phyloP scores from a whole-genome alignment of 2,797 vertebrate species.

The Graptemys geographica region DNA sequence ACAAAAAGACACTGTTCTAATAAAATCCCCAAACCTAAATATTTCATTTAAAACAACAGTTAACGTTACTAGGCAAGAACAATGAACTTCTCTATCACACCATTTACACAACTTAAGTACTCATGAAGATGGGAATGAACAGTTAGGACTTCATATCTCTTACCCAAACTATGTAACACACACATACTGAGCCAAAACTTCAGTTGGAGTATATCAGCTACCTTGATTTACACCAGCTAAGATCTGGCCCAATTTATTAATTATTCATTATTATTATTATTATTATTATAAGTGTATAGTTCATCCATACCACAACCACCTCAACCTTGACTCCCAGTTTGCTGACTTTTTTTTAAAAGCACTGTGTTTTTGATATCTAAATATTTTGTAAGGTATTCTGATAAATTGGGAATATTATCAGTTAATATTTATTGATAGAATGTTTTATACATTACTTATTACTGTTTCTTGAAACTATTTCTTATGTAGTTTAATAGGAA shows the following conservation, averaged over 20 bases:
- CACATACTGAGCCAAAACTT: fast-evolving
- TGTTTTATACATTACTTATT: not conserved
- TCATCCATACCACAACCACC: not conserved
- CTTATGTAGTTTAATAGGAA: not conserved
- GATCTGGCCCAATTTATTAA: not conserved
- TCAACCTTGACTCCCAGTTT: not conserved
- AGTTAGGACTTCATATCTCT: not conserved
- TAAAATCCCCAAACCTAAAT: not conserved
- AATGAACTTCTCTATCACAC: not conserved
- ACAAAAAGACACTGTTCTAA: not conserved
- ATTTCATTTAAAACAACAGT: not conserved
- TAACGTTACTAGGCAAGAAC: not conserved
- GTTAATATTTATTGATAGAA: not conserved
- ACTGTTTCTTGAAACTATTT: not conserved
- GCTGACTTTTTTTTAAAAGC: not conserved
- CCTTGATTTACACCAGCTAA: not conserved
- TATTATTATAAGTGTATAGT: not conserved
- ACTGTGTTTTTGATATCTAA: not conserved
- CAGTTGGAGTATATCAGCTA: not conserved
- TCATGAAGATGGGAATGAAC: not conserved
- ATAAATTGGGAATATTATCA: not conserved
- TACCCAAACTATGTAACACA: not conserved
- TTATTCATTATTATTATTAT: not conserved
- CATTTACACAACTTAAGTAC: not conserved
- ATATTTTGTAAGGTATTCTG: not conserved